These are phyloP conservation scores for Ips nitidus DNA, from an alignment of 1,140 invertebrate species.

Conservation along the genomic window DNA sequence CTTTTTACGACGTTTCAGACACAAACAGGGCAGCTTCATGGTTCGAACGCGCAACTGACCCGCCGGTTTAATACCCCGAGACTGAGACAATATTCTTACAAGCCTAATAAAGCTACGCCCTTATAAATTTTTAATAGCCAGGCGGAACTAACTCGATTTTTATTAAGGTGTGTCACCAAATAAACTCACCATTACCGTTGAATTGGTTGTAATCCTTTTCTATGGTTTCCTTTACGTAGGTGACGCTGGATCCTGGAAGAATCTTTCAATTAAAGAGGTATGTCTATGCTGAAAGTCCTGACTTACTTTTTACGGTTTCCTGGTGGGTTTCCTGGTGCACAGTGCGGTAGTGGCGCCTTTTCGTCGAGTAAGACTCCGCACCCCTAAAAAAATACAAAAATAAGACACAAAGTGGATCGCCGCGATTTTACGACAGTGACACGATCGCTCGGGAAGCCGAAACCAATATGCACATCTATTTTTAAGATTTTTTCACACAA, in stretches of 20 bases:
- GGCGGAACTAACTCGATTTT: too few relatives aligned
- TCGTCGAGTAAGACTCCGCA: slow-evolving; percentile 38
- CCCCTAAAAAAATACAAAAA: slow-evolving; percentile 39
- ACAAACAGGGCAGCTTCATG: too few relatives aligned
- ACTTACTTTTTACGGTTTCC: slow-evolving; percentile 46
- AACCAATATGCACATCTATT: slow-evolving; percentile 32
- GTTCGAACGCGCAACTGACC: too few relatives aligned
- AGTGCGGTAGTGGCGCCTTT: slow-evolving; percentile 44
- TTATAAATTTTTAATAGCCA: too few relatives aligned
- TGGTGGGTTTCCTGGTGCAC: slow-evolving; percentile 46
- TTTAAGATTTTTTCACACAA: slow-evolving; percentile 27
- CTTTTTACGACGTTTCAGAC: too few relatives aligned
- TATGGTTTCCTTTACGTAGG: slow-evolving; percentile 25
- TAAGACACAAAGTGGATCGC: not conserved
- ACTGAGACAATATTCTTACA: too few relatives aligned
- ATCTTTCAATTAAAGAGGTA: not conserved
- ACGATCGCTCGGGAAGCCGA: slow-evolving; percentile 3
- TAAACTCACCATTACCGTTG: too few relatives aligned
- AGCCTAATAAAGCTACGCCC: too few relatives aligned
- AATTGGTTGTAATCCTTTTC: not conserved
- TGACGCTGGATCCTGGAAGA: slow-evolving; percentile 21
- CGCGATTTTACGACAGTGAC: not conserved
- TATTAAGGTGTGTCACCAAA: too few relatives aligned
- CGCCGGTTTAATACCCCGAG: too few relatives aligned
- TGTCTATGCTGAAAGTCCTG: not conserved